Percentiles rank a stretch among this genome's conserved stretches.
These are phyloP conservation scores for Tragelaphus oryx DNA, from an alignment of 2,797 vertebrate species.

Conservation along the genomic window DNA sequence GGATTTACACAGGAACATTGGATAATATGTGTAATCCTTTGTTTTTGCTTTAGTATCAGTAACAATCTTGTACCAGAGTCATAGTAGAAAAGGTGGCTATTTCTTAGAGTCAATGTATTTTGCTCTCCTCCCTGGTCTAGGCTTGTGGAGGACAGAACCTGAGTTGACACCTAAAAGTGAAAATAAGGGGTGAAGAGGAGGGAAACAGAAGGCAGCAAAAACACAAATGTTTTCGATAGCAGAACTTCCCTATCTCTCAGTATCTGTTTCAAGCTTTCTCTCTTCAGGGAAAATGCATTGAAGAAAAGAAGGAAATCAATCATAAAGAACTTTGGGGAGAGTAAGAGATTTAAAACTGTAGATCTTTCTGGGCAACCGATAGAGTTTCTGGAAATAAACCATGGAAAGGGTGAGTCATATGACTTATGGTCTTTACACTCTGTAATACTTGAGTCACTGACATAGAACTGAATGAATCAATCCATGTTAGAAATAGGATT, in stretches of 20 bases:
- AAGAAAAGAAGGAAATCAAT: not conserved
- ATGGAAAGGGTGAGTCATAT: not conserved
- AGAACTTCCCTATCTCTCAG: not conserved
- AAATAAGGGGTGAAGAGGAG: not conserved
- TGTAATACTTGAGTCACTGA: not conserved
- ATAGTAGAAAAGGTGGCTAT: not conserved
- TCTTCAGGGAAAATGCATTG: not conserved
- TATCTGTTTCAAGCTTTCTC: not conserved
- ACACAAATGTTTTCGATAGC: not conserved
- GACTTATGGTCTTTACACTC: not conserved
- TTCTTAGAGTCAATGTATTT: not conserved
- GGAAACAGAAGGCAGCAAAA: not conserved
- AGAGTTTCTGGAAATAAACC: not conserved
- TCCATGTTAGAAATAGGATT: not conserved
- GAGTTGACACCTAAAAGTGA: not conserved
- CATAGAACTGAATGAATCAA: not conserved
- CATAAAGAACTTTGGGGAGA: not conserved
- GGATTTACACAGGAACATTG: slow-evolving; percentile 54
- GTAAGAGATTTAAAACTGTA: not conserved
- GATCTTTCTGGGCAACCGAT: slow-evolving; percentile 35
- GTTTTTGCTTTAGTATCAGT: slow-evolving; percentile 35
- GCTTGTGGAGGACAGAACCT: not conserved
- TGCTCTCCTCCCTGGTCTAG: too few relatives aligned
- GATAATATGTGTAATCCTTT: slow-evolving; percentile 35
- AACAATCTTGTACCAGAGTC: slow-evolving; percentile 3